phyloP scores from a whole-genome alignment of 2,888 invertebrate species.

The Syritta pipiens region DNA sequence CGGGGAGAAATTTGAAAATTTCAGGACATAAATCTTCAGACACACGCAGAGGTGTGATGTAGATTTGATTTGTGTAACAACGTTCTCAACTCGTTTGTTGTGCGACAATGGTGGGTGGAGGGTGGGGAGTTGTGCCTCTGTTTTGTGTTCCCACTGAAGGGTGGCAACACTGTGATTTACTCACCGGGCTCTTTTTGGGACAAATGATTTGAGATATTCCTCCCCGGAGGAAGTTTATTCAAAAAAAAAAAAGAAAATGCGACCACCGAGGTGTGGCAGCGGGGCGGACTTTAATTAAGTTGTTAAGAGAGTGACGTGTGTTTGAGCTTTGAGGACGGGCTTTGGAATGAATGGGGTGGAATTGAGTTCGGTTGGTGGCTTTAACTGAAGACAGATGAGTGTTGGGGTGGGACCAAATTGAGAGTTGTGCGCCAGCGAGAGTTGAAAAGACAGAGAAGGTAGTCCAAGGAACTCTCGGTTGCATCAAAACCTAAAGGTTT shows the following conservation, averaged over 20 bases:
- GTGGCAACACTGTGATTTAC: conserved; percentile 36
- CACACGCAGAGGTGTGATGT: conserved; percentile 41
- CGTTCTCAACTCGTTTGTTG: conserved; percentile 43
- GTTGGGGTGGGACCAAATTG: too few species aligned
- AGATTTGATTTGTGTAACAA: conserved; percentile 57
- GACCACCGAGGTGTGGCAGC: conserved; percentile 7
- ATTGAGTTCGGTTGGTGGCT: too few species aligned
- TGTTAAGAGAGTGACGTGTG: conserved; percentile 1
- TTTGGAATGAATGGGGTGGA: too few species aligned
- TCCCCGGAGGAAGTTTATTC: conserved; percentile 1
- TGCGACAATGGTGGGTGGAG: neutral
- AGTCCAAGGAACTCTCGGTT: too few species aligned
- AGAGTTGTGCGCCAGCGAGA: too few species aligned
- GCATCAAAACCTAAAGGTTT: too few species aligned
- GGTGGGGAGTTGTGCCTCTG: neutral
- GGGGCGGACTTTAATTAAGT: conserved; percentile 24
- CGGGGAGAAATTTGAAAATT: conserved; percentile 29
- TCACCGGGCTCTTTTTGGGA: conserved; percentile 4
- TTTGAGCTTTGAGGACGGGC: too few species aligned
- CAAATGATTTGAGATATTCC: conserved; percentile 36
- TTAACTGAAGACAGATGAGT: too few species aligned
- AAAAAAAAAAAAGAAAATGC: neutral
- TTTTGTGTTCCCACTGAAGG: neutral
- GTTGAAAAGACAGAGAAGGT: too few species aligned
- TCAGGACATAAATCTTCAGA: conserved; percentile 53